Base-by-base conservation (phyloP, 2,888 invertebrate genomes). In the Rambutsinella grinnellia region DNA sequence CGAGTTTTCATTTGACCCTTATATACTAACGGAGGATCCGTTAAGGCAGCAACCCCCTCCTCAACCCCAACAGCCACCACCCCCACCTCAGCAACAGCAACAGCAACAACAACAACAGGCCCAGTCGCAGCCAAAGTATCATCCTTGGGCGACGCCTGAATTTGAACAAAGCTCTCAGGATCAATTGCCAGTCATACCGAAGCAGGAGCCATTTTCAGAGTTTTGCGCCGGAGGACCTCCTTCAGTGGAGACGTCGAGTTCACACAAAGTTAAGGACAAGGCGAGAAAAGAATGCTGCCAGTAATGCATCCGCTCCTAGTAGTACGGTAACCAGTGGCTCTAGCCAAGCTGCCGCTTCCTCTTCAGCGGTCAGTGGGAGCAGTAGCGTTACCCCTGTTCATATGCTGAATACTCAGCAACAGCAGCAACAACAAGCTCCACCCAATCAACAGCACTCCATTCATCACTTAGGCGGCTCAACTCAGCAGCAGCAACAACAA, bases 261-360 rank as follows among this genome's bases (percentile, higher is more conserved):
- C 99, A 99, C 88, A 90, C 96, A 76, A 98, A 98, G 88, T 96
- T 97, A 88, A 91, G 95, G 86, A 91, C 95, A 88, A 95, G 96
- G 89, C 92, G 95, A 84, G 95, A 95, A 87, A 92, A 91, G 82
- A 84, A 84, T 76, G 77, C 83, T 58, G 65, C 83, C 2, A 84
- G 78, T 24, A 81, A 78, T 60, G 74, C 85, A 68, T 83, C 85
- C 13, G 78, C 76, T 51, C 74, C 79, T 70, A 80, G 80, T 36
- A 77, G 82, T 49, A 77, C 80, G 21, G 65, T 76, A 10, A 76
- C 79, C 19, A 72, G 72, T 49, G 53, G 68, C 44, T 60, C 70
- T 21, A 76, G 67, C 47, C 66, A 65, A 8, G 66, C 69, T 1
- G 28, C 58, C 13, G 58, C 61, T 13, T 19, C 66, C 21, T 26